A percentile compares a stretch with the other conserved stretches of the same genome.
phyloP scores from a whole-genome alignment of 2,797 vertebrate species.

The Rhynchotus rufescens region DNA sequence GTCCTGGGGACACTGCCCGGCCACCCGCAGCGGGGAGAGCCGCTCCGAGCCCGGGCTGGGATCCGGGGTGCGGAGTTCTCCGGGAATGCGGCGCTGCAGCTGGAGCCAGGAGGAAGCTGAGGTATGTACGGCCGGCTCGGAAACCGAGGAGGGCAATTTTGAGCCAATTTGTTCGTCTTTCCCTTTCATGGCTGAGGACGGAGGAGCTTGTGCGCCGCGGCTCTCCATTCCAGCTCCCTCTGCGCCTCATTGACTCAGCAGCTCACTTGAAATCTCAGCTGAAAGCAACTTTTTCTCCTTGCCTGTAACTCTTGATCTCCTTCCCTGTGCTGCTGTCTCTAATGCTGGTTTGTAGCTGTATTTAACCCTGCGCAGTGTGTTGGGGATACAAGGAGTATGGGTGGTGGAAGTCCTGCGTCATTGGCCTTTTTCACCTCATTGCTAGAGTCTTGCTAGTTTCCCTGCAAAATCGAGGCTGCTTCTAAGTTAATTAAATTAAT shows the following conservation, averaged over 20 bases:
- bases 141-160: conserved; percentile 16
- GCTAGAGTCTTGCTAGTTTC: neutral
- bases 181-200: neutral
- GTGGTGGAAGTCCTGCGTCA: neutral
- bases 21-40: neutral
- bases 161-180: conserved; percentile 9
- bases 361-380: neutral
- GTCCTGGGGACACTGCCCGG: neutral
- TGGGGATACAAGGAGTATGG: neutral
- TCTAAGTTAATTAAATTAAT: neutral
- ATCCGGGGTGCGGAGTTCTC: neutral
- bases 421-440: neutral
- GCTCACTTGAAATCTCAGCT: neutral
- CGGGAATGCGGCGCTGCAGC: accelerated
- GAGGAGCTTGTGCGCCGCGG: neutral
- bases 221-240: neutral
- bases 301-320: neutral
- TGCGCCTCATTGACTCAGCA: conserved; percentile 8
- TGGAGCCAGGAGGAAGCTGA: neutral
- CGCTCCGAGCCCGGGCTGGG: too few relatives aligned
- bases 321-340: neutral
- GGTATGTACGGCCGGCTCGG: neutral
- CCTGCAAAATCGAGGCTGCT: neutral
- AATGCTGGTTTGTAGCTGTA: neutral
- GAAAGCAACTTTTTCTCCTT: neutral